Percentiles rank a stretch among this genome's conserved stretches.
Conservation (phyloP, 2,888 invertebrate species). For the Rhimphoctona megacephalus region DNA sequence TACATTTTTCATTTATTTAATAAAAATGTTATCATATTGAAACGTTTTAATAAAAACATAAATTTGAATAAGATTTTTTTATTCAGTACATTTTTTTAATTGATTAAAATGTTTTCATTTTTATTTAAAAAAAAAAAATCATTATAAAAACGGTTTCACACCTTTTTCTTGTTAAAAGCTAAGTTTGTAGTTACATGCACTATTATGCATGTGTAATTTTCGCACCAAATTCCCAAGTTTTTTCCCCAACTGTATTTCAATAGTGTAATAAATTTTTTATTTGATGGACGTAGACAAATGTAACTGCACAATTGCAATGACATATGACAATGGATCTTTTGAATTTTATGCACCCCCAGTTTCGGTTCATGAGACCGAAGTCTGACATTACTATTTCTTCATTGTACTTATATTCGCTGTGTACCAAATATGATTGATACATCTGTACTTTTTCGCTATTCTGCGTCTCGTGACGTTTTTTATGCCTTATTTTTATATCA, state of each 20-base stretch:
- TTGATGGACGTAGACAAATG: constrained; percentile 60
- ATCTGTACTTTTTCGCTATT: background rate
- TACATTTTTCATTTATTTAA: no score
- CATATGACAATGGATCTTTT: constrained; percentile 61
- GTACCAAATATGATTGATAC: constrained; percentile 57
- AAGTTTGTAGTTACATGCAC: background rate
- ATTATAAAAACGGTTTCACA: no score
- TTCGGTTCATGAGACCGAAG: background rate
- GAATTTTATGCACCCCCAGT: constrained; percentile 47
- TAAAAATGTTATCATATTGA: no score
- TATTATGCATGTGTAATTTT: background rate
- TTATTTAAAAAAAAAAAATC: no score
- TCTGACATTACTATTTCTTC: constrained; percentile 12
- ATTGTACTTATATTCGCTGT: constrained; percentile 15
- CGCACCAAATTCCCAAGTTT: background rate
- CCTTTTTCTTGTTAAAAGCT: background rate
- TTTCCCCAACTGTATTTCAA: background rate
- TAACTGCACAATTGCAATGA: constrained; percentile 54
- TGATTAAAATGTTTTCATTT: no score
- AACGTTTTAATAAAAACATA: no score
- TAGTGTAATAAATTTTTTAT: constrained; percentile 38
- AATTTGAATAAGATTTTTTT: no score
- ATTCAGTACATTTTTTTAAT: no score
- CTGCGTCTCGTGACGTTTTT: constrained; percentile 9
- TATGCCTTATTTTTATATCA: constrained; percentile 2